Evolutionary conservation across 1,140 invertebrate species (phyloP).

Genomic region (Dendroctonus valens): DNA sequence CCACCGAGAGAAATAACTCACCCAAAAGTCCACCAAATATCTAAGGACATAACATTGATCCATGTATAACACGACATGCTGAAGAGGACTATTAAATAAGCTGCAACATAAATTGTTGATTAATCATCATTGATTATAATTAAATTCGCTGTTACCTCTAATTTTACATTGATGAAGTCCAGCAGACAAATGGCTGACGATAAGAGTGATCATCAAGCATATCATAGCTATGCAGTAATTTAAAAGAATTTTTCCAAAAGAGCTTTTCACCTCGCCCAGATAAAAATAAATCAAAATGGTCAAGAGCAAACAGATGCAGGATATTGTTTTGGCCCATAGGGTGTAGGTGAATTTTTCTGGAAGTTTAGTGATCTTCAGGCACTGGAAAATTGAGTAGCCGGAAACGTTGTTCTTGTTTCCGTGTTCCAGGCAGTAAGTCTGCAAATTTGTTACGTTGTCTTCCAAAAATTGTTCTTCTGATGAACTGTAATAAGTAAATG

Average conservation of each 20-base stretch:
- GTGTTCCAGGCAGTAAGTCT: conserved; percentile 39
- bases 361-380: conserved; percentile 2
- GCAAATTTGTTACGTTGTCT: conserved; percentile 8
- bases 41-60: conserved; percentile 87
- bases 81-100: conserved; percentile 32
- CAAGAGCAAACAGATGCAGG: conserved; percentile 46
- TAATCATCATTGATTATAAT: conserved; percentile 1
- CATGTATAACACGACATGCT: conserved; percentile 69
- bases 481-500: conserved; percentile 19
- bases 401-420: conserved; percentile 21
- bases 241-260: conserved; percentile 50
- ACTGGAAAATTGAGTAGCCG: conserved; percentile 30
- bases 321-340: conserved; percentile 42
- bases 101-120: conserved; percentile 29
- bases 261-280: conserved; percentile 44
- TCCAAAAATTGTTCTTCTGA: conserved; percentile 5
- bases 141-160: conserved; percentile 24
- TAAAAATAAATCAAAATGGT: conserved; percentile 48
- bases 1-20: conserved; percentile 53
- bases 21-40: conserved; percentile 86
- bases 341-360: conserved; percentile 34
- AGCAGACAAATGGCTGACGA: conserved; percentile 16
- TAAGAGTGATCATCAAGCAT: conserved; percentile 39
- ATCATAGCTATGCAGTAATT: conserved; percentile 46
- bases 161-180: conserved; percentile 24